Conservation (phyloP, 2,113 vertebrate species). For the Fulica atra region DNA sequence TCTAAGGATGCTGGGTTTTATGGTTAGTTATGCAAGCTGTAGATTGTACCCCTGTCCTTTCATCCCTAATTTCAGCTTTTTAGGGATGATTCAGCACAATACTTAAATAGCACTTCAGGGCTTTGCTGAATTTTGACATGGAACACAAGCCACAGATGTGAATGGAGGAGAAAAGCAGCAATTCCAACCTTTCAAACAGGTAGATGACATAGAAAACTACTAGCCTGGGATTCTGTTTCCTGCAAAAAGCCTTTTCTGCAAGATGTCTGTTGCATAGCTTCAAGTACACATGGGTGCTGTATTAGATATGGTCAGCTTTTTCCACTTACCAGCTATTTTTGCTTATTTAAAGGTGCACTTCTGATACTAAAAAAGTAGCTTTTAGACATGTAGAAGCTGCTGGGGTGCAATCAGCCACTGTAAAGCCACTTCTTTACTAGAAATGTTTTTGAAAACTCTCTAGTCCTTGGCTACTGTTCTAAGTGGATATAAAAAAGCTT, state of each 20-base stretch:
- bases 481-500: neutral
- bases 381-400: neutral
- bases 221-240: neutral
- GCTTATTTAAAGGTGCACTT: neutral
- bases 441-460: neutral
- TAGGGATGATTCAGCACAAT: neutral
- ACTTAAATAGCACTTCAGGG: neutral
- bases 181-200: neutral
- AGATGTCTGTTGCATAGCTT: neutral
- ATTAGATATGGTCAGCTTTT: neutral
- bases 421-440: neutral
- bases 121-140: neutral
- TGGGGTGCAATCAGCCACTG: neutral
- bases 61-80: slow-evolving; percentile 17
- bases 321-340: neutral
- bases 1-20: neutral
- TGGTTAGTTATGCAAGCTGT: slow-evolving; percentile 17
- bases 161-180: neutral
- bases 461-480: neutral
- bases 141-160: neutral
- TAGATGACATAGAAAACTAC: neutral
- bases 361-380: neutral
- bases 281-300: neutral
- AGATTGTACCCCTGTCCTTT: neutral
- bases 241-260: neutral